Evolutionary conservation across 2,113 vertebrate species (phyloP), one percentile per base, ranked within the genome.

Genomic region (Cyprichromis sp.): DNA sequence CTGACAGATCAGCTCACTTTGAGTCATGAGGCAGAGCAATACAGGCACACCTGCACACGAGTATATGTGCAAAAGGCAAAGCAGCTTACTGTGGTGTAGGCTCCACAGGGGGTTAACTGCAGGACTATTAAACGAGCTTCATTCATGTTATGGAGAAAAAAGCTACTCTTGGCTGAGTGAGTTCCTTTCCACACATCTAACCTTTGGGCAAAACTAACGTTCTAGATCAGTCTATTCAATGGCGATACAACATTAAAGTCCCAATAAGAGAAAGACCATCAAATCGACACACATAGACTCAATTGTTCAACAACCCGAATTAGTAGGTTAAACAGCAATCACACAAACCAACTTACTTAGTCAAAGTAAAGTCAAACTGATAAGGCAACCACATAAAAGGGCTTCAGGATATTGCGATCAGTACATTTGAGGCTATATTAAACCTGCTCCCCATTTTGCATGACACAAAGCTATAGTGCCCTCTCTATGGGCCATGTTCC

Each of bases 371-470:
- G 10, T 17, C 17, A 80, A 84, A 80, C 19, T 50, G 29, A 84
- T 36, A 53, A 40, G 34, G 13, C 54, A 59, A 80, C 66, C 57
- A 54, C 59, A 91, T 88, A 87, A 93, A 84, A 68, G 85, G 40
- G 83, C 81, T 79, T 92, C 68, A 90, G 73, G 83, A 87, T 80
- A 68, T 82, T 88, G 61, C 85, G 88, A 92, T 91, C n/a, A 66
- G 78, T 81, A 36, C 52, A 82, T 84, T 91, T 92, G 54, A 38
- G 59, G 86, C 85, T 92, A 92, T 91, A 87, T 92, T 92, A 92
- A 87, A 89, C 87, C 80, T 83, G 82, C 57, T 66, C 84, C 86
- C 85, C 47, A 61, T 91, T 88, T 92, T 88, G 50, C 81, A 55
- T 76, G 81, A 88, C 80, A 90, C 87, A 87, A 82, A 87, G 66